Conservation (phyloP, 2,888 invertebrate genomes). For the Apoderus coryli region DNA sequence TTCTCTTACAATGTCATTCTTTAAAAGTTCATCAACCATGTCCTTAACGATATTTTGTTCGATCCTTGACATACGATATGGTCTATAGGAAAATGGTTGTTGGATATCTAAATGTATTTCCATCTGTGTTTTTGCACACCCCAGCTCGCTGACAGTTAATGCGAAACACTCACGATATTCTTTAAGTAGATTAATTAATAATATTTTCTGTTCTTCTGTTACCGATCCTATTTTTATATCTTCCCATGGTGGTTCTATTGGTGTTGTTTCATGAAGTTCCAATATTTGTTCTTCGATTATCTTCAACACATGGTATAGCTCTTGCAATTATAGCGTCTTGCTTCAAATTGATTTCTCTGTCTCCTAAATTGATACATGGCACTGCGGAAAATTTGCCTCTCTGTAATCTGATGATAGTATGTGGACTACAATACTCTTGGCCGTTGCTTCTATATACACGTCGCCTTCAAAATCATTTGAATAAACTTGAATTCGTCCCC, state of each 20-base stretch:
- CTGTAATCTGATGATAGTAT: constrained; percentile 3
- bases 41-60: constrained; percentile 12
- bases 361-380: constrained; percentile 11
- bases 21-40: constrained; percentile 13
- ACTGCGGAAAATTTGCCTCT: constrained; percentile 1
- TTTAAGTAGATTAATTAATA: constrained; percentile 5
- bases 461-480: constrained; percentile 9
- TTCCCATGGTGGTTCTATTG: constrained; percentile 5
- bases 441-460: constrained; percentile 9
- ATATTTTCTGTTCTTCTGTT: constrained; percentile 17
- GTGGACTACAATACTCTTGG: constrained; percentile 10
- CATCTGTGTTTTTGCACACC: constrained; percentile 14
- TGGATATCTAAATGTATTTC: constrained; percentile 11
- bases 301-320: constrained; percentile 11
- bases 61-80: constrained; percentile 13
- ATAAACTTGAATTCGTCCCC: constrained; percentile 9
- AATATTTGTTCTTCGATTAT: constrained; percentile 1
- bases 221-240: constrained; percentile 10
- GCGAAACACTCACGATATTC: constrained; percentile 14
- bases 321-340: constrained; percentile 10
- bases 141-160: constrained; percentile 11
- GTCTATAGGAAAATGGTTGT: constrained; percentile 13
- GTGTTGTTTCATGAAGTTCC: not conserved
- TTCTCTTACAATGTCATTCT: constrained; percentile 11
- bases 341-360: constrained; percentile 7